Percentiles rank a stretch among this genome's conserved stretches.
Conservation (phyloP, 2,888 invertebrate species). For the Serripes groenlandicus region DNA sequence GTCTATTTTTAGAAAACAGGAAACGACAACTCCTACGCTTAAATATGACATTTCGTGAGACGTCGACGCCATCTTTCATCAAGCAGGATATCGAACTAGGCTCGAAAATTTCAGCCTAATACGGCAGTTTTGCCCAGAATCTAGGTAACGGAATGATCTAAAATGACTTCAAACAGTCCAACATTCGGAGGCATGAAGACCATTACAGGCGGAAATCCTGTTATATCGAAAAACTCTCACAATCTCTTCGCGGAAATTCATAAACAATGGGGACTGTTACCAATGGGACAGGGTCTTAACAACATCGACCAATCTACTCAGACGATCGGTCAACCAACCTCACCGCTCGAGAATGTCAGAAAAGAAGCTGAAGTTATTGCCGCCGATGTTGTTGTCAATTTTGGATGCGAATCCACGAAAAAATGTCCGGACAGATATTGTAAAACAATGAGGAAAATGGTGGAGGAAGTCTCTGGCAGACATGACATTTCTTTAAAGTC, state of each 20-base stretch:
- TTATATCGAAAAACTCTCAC: constrained; percentile 48
- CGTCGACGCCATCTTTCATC: constrained; percentile 54
- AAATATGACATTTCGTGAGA: constrained; percentile 3
- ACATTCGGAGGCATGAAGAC: constrained; percentile 59
- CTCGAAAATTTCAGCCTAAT: background rate
- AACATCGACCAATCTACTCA: constrained; percentile 77
- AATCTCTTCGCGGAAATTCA: constrained; percentile 80
- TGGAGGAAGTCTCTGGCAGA: constrained; percentile 81
- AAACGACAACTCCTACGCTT: background rate
- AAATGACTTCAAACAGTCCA: constrained; percentile 52
- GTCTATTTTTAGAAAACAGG: constrained; percentile 1
- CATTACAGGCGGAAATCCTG: constrained; percentile 31
- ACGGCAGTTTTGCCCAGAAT: constrained; percentile 13
- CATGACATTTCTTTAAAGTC: constrained; percentile 83
- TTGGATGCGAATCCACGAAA: constrained; percentile 70
- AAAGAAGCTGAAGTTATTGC: constrained; percentile 80
- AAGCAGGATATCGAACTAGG: background rate
- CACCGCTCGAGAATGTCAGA: constrained; percentile 78
- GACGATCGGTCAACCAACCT: constrained; percentile 68
- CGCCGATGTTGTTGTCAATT: constrained; percentile 76
- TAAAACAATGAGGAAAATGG: constrained; percentile 84
- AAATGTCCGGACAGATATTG: constrained; percentile 79
- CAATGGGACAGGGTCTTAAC: constrained; percentile 78
- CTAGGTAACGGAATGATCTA: constrained; percentile 22
- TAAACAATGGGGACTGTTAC: constrained; percentile 78